These are phyloP conservation scores for Pseudomyrmex pallidus DNA, from an alignment of 1,140 invertebrate species.

Conservation along the genomic window DNA sequence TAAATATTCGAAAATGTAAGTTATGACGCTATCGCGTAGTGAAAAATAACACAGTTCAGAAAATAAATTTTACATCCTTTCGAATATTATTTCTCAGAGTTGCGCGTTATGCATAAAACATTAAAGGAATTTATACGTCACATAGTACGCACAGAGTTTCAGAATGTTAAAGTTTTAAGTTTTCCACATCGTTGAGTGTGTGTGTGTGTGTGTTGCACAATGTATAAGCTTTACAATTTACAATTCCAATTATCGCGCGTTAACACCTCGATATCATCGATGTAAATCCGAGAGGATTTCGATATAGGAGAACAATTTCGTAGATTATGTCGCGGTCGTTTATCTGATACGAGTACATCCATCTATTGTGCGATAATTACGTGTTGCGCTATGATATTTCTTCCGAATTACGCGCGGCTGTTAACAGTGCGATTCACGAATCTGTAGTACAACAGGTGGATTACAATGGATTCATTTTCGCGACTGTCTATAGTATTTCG, in stretches of 20 bases:
- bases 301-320: neutral
- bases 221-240: neutral
- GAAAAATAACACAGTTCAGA: too few relatives aligned
- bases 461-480: neutral
- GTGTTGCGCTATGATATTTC: neutral
- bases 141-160: too few relatives aligned
- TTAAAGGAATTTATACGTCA: neutral
- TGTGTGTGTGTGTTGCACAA: too few relatives aligned
- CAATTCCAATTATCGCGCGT: neutral
- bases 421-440: neutral
- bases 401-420: neutral
- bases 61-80: neutral
- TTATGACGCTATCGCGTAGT: too few relatives aligned
- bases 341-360: neutral
- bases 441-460: conserved; percentile 23
- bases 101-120: neutral
- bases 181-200: too few relatives aligned
- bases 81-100: neutral
- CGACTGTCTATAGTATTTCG: neutral
- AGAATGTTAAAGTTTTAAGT: too few relatives aligned
- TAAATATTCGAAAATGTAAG: too few relatives aligned
- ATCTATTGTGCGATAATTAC: neutral
- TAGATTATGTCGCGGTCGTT: neutral
- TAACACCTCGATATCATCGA: neutral
- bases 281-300: neutral